Evolutionary conservation across 2,797 vertebrate genomes (phyloP), one percentile per base, ranked within the genome.

Genomic region (Buphagus erythrorhynchus): DNA sequence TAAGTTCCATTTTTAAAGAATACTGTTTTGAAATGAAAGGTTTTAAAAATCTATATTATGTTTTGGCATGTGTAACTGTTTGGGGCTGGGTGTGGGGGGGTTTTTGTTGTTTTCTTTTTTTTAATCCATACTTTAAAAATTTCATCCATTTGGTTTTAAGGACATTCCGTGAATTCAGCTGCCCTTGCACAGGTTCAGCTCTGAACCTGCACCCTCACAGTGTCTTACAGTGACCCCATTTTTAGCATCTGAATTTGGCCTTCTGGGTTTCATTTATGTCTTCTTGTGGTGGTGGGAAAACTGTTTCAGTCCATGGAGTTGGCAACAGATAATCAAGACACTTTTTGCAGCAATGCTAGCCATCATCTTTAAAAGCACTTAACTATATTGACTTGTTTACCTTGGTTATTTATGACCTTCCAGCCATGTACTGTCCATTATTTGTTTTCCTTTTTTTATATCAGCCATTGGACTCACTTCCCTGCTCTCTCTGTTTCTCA

Each of bases 261-360:
- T 6, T 42, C 58, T 68, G 69, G 28, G 45, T 88, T 95, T 81
- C 36, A 33, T 58, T 75, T 54, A 33, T 54, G 43, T 91, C 54
- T 61, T 72, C 67, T 66, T 40, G 78, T 43, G 63, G 61, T 57
- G 65, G 43, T 45, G 84, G 45, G 54, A 83, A 72, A 77, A 66
- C 14, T 1, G 38, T 68, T 86, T 95, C 52, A 33, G 86, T 88
- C 59, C 77, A 19, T 18, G 25, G 57, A 78, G 40, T 16, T 86
- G 72, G 86, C 72, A 77, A 33, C 57, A 86, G 88, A 92, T 88
- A 48, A 85, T 89, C 72, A 49, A 88, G 65, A 86, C 20, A 21
- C 16, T 16, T 86, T 65, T 40, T 74, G 92, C 86, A 95, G 95
- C 81, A 74, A 63, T 92, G 88, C 87, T 78, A 94, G 89, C 67